Evolutionary conservation across 1,140 invertebrate genomes (phyloP), one percentile per base, ranked within the genome.

Genomic region (Drosophila setifemur): DNA sequence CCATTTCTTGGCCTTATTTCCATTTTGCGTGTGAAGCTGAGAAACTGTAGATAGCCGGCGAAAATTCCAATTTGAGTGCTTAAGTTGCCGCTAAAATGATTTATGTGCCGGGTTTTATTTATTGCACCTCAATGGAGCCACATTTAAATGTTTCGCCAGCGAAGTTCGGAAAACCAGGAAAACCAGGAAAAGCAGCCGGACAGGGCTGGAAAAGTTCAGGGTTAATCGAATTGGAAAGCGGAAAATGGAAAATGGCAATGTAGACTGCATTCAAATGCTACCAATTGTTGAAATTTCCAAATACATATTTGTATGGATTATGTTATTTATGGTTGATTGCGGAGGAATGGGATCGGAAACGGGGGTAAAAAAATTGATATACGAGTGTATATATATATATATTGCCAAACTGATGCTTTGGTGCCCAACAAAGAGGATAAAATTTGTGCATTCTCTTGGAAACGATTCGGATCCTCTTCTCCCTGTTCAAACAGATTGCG

Each of bases 71-170:
- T 66, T 39, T 29, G 35, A 63, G 48, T 53, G 35, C 63, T 37
- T 55, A 78, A 78, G 53, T 73, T 77, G 52, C 39, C 44, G 68
- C 28, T 60, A 35, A 77, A 78, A 77, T 77, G 74, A 77, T 77
- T 77, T 77, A 77, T 78, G 74, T 39, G 53, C 53, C 68, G 39
- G 68, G 52, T 73, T 77, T n/a, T 77, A 78, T 77, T 77, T 77
- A 77, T 77, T 53, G 74, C 74, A 73, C 74, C 74, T 78, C 61
- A 55, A 78, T 78, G 74, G 73, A 77, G 78, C 28, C 55, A 57
- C 66, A 78, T 77, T 78, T 55, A 68, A 73, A 77, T 77, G 69
- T 72, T 60, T 66, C 14, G 33, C 25, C 14, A 28, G 28, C 6
- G 21, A 9, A 43, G 6, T n/a, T n/a, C n/a, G n/a, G n/a, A n/a